Percentiles rank a stretch among this genome's conserved stretches.
Conservation (phyloP, 2,113 vertebrate species). For the Bucco capensis region DNA sequence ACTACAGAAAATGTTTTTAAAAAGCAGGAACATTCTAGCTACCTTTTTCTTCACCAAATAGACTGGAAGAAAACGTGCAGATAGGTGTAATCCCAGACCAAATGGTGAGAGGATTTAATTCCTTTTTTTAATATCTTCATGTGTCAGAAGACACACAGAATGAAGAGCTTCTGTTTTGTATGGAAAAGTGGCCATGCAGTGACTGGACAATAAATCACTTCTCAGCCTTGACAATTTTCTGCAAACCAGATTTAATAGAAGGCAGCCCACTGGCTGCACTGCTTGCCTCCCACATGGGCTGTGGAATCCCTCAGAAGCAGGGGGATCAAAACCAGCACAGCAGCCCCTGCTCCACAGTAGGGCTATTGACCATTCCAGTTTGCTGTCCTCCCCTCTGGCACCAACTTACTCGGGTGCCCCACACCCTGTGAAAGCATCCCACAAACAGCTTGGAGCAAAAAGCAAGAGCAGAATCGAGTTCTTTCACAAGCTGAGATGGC, state of each 20-base stretch:
- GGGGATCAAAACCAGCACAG: not conserved
- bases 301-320: not conserved
- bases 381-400: not conserved
- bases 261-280: not conserved
- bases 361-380: not conserved
- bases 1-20: not conserved
- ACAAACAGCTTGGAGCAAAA: not conserved
- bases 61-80: not conserved
- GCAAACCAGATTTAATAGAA: not conserved
- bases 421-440: slow-evolving; percentile 49
- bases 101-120: not conserved
- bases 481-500: slow-evolving; percentile 42
- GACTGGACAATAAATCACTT: not conserved
- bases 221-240: not conserved
- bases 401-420: not conserved
- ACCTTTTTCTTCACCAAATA: not conserved
- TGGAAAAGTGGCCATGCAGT: not conserved
- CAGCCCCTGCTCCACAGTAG: not conserved
- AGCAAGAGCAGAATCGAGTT: not conserved
- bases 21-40: not conserved
- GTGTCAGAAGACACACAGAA: not conserved
- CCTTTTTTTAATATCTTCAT: not conserved
- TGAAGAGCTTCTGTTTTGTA: not conserved
- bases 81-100: not conserved
- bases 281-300: not conserved